Evolutionary conservation across 2,797 vertebrate species (phyloP), one percentile per base, ranked within the genome.

Genomic region (Tenualosa thibaudeaui): DNA sequence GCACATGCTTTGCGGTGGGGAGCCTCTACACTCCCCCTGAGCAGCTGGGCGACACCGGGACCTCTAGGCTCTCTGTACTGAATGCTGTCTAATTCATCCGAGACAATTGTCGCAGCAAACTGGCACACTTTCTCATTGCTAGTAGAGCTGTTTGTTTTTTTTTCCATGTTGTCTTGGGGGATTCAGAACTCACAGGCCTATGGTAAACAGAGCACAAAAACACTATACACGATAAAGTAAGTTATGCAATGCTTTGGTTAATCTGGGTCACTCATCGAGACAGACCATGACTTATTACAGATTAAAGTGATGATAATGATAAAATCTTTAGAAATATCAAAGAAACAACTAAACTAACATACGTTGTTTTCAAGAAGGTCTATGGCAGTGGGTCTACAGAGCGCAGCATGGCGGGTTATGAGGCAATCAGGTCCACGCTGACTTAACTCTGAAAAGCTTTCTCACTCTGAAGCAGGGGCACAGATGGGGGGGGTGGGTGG

Each of bases 31-130:
- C 56, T 43, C 15, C 31, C 40, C 31, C 31, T 19, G 40, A 65
- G 71, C 84, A 78, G 82, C 46, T 37, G 24, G 84, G 40, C 43
- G 68, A 75, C 82, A 19, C 71, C 6, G 24, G 31, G 50, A 78
- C 81, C 31, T 37, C 81, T 31, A 56, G 13, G 37, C 51, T 75
- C 10, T 53, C 12, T 54, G 7, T 19, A 10, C 24, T 75, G 56
- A 51, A n/a, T 62, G 43, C 83, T 40, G 54, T 8, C 13, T 68
- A 68, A 26, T 37, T 31, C 26, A 26, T 13, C 62, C 62, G 7
- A 68, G 31, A 0, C 9, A 68, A 5, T 26, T 68, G 12, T 2
- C 26, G 13, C 26, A 68, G 3, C 12, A 68, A 68, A 13, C 31
- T 68, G 26, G 65, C 65, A 37, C 26, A 68, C 26, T 5, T 37